Evolutionary conservation across 2,113 vertebrate genomes (phyloP).

Genomic region (Serinus canaria): DNA sequence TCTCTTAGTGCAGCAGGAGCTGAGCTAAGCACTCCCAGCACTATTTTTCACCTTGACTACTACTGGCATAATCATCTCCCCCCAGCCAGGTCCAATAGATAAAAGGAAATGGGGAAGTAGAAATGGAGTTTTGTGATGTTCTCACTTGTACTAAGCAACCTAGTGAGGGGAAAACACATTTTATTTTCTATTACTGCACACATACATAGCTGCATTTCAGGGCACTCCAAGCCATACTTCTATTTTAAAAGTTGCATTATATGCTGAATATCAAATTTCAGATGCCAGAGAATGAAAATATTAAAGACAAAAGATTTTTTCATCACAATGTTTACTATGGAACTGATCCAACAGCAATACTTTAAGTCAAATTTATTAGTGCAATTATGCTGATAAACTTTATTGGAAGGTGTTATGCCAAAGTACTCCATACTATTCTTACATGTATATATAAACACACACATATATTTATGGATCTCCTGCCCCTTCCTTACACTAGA

Average conservation of each 20-base stretch:
- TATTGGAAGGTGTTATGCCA: background rate
- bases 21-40: background rate
- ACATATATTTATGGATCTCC: background rate
- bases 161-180: background rate
- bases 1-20: background rate
- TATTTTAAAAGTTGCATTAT: background rate
- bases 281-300: background rate
- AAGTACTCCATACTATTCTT: background rate
- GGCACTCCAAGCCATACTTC: background rate
- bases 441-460: background rate
- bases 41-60: background rate
- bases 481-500: background rate
- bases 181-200: background rate
- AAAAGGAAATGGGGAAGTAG: background rate
- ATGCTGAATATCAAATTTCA: background rate
- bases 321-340: background rate
- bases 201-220: background rate
- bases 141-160: background rate
- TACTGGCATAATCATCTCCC: background rate
- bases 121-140: background rate
- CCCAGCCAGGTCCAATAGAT: background rate
- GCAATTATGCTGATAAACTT: background rate
- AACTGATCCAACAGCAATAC: background rate
- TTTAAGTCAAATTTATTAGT: background rate
- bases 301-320: background rate